Conservation (phyloP, 2,888 invertebrate genomes). For the Tiliacea aurago region DNA sequence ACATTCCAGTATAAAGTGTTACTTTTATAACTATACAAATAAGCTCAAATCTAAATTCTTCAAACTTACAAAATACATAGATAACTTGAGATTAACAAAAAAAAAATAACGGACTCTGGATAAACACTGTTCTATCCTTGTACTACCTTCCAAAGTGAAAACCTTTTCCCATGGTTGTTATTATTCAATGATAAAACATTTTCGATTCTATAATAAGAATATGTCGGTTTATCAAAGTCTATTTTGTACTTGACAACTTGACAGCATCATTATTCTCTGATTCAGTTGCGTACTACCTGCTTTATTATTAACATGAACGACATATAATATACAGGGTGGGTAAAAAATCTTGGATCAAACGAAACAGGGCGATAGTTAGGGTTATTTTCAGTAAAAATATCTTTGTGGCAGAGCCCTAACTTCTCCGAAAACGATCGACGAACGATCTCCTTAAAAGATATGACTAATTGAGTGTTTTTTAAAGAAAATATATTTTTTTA, state of each 20-base stretch:
- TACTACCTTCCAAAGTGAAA: neutral
- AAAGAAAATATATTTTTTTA: no score
- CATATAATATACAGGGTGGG: no score
- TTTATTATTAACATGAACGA: slow-evolving; percentile 21
- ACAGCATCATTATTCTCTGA: slow-evolving; percentile 16
- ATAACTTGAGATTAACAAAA: neutral
- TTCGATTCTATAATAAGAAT: neutral
- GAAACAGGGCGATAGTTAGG: no score
- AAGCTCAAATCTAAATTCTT: no score
- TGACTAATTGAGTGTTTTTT: no score
- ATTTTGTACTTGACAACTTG: slow-evolving; percentile 12
- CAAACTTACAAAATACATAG: neutral
- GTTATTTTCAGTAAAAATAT: no score
- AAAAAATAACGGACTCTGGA: neutral
- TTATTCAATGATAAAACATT: neutral
- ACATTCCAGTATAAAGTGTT: neutral
- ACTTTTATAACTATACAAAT: no score
- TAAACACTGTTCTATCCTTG: neutral
- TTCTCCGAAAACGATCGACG: no score
- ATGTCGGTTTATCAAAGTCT: neutral
- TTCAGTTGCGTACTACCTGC: neutral
- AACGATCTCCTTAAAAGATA: no score
- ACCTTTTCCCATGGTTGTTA: neutral
- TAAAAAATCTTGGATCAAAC: no score
- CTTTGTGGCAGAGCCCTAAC: no score